Base-by-base conservation (phyloP, 2,797 vertebrate genomes). In the Myotis daubentonii region DNA sequence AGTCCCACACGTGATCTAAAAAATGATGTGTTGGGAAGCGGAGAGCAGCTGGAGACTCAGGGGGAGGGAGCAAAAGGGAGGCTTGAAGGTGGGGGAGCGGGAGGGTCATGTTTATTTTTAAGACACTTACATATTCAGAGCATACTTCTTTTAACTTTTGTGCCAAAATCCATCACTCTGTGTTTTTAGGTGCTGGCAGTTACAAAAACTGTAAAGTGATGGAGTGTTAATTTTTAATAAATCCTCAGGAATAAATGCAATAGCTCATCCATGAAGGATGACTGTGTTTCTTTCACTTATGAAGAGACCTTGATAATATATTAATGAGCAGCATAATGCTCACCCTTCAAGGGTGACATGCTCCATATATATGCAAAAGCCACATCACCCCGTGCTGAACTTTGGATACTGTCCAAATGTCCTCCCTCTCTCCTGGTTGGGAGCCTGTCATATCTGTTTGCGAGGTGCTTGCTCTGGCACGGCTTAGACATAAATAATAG, bases 261-360 rank as follows among this genome's bases (percentile, higher is more conserved):
- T 79, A 97, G 94, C 81, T 97, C 97, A 97, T 88, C 96, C 93
- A 4, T 97, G 97, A 97, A 97, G 97, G 97, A 93, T 96, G 96
- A 53, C 70, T 95, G 51, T 96, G 82, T 93, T 97, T 94, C 81
- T 94, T 93, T 92, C 66, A 12, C 76, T 95, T 90, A 74, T 86
- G 83, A 97, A 87, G 94, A 96, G 95, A 87, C 96, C 96, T 98
- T 95, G 96, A 94, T 97, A 95, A 83, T 96, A 55, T 96, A 97
- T 98, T 97, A 97, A 97, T 95, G 97, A 98, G 96, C 47, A 80
- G 82, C 82, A 76, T 86, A 86, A 96, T 82, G 94, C 71, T 96
- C 95, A 93, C 96, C 97, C 97, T 97, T 97, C 97, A 97, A 97
- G 97, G 97, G 96, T 97, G 96, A 98, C 78, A 38, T 76, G 94